Evolutionary conservation across 2,888 invertebrate genomes (phyloP).

Genomic region (Eumacrocentrus americanus): DNA sequence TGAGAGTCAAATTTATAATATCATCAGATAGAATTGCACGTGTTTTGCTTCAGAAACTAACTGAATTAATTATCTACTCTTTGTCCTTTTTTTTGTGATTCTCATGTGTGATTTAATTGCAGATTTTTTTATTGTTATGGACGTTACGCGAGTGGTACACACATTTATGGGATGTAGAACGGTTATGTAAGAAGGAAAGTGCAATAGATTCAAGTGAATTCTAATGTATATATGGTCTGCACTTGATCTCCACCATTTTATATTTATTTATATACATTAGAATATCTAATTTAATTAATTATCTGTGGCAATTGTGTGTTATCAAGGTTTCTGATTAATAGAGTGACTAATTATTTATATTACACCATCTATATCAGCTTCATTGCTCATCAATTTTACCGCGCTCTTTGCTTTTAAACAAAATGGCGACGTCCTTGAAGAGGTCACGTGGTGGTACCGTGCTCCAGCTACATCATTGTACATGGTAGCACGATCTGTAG

Average conservation of each 20-base stretch:
- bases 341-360: neutral
- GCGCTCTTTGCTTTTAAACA: conserved; percentile 41
- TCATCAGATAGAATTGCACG: too few species aligned
- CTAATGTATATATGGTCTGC: neutral
- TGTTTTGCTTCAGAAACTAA: too few species aligned
- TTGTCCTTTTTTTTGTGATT: neutral
- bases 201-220: neutral
- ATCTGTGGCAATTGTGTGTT: too few species aligned
- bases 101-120: neutral
- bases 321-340: neutral
- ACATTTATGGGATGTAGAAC: neutral
- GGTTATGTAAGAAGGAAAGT: neutral
- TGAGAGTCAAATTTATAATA: too few species aligned
- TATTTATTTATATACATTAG: too few species aligned
- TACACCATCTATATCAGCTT: neutral
- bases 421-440: conserved; percentile 56
- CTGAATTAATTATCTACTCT: too few species aligned
- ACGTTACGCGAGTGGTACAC: neutral
- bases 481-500: neutral
- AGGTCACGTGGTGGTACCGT: conserved; percentile 50
- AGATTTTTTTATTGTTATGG: neutral
- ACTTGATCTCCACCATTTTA: too few species aligned
- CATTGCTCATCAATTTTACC: conserved; percentile 11
- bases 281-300: too few species aligned
- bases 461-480: neutral